Evolutionary conservation across 2,113 vertebrate genomes (phyloP), one percentile per base, ranked within the genome.

Genomic region (Odocoileus hemionus): DNA sequence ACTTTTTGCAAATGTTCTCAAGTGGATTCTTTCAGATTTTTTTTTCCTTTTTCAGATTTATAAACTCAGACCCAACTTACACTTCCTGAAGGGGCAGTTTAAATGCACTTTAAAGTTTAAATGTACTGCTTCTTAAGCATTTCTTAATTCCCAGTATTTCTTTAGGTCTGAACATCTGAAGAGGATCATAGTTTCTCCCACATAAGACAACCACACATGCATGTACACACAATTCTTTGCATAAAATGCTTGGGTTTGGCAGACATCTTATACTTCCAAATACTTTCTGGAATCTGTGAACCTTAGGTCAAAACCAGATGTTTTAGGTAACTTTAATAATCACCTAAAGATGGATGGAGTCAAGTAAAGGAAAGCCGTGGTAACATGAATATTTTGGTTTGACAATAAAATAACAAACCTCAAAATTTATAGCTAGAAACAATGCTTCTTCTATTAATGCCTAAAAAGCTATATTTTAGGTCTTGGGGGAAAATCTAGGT

Each of bases 251-350:
- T 85, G 33, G 19, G 2, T 47, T 97, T 88, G 45, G 19, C 19
- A 61, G 8, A 55, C n/a, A 61, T 57, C 60, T 88, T 89, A 64
- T 84, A 64, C 25, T 74, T 84, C 13, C 55, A 93, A 88, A 96
- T 94, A 90, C 28, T 82, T 80, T 55, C 85, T 95, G 30, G 39
- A 94, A 79, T 89, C 50, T 30, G 50, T 30, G 50, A 95, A 55
- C 9, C 87, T 82, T 54, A 87, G 54, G 30, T 64, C 26, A 95
- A 95, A 91, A 55, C 6, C 67, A 96, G 57, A 9, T 93, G 30
- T 87, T 91, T 84, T 82, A 92, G 90, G 43, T 58, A 88, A 91
- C 19, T 87, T 97, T 83, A 45, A 78, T 93, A 89, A 89, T 43
- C 11, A 74, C 21, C 54, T 88, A 33, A 94, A 89, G 36, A 86